Base-by-base conservation (phyloP, 2,888 invertebrate genomes). In the Sipha maydis region DNA sequence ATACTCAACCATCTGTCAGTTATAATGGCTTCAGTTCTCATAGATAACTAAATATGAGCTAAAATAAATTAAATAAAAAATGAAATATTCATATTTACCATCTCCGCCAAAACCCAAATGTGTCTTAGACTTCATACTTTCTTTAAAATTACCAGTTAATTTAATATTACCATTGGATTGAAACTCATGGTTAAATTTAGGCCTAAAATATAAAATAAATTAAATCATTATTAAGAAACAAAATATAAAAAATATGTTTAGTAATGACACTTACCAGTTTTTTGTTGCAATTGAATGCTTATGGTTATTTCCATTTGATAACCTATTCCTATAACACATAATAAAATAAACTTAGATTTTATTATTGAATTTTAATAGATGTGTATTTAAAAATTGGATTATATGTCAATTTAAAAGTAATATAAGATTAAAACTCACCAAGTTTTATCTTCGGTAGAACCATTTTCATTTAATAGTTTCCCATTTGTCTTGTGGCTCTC, bases 81-180 rank as follows among this genome's bases (percentile, higher is more conserved):
- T 21, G 3, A 8, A 41, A 19, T 75, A 77, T 61, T 1, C 28
- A 77, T 85, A 80, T 61, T 71, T 82, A 88, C 86, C 86, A 73
- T 88, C 80, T 73, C 86, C 86, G 4, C 86, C 86, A 82, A 88
- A 88, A 80, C 86, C 86, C 28, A 88, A 75, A 75, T 80, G 86
- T 19, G 86, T 80, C 75, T 80, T 73, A 9, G 71, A 75, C 17
- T 88, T 88, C 41, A 88, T 41, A 82, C 71, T 56, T 75, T 88
- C 86, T 80, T 88, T 88, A 48, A 88, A 88, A 80, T 31, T 78
- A 21, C 85, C 34, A 69, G 75, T 88, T n/a, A 71, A 54, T 79
- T 79, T 86, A 79, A 19, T 56, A 61, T 75, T 56, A 48, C 73
- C 41, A 88, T 75, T 88, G 38, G 79, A 41, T 75, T 79, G 80